A percentile compares a stretch with the other conserved stretches of the same genome.
These are phyloP conservation scores for Callionymus lyra DNA, from an alignment of 2,113 vertebrate genomes.

Conservation along the genomic window DNA sequence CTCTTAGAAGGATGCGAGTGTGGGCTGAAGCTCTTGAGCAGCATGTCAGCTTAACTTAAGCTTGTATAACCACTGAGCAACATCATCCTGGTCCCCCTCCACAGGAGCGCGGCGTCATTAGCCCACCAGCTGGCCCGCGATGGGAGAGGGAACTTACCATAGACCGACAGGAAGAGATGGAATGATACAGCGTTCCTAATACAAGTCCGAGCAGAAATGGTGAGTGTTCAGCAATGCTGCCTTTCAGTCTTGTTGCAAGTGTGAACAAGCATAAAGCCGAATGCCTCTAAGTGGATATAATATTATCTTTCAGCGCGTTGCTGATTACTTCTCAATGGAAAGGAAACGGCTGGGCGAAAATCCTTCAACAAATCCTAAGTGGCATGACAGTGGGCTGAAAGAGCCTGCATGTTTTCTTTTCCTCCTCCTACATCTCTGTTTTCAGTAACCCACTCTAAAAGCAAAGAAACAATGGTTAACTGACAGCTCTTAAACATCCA, in stretches of 20 bases:
- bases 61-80: conserved; percentile 59
- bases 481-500: conserved; percentile 50
- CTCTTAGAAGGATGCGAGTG: conserved; percentile 47
- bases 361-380: conserved; percentile 67
- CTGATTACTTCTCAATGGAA: conserved; percentile 62
- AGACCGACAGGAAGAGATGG: conserved; percentile 21
- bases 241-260: conserved; percentile 49
- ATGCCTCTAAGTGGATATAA: conserved; percentile 59
- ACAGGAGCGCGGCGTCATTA: conserved; percentile 65
- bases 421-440: conserved; percentile 47
- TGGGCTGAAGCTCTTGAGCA: conserved; percentile 53
- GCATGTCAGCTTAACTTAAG: conserved; percentile 66
- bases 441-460: conserved; percentile 42
- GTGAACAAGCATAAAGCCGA: conserved; percentile 53
- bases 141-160: conserved; percentile 27
- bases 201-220: conserved; percentile 45
- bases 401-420: conserved; percentile 53
- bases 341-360: conserved; percentile 60
- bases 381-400: conserved; percentile 61
- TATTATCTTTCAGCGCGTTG: conserved; percentile 58
- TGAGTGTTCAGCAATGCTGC: conserved; percentile 28
- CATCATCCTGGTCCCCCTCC: conserved; percentile 58
- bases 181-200: conserved; percentile 24
- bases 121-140: conserved; percentile 59
- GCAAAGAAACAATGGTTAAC: conserved; percentile 52